phyloP scores from a whole-genome alignment of 2,888 invertebrate species.

The Hyles lineata region DNA sequence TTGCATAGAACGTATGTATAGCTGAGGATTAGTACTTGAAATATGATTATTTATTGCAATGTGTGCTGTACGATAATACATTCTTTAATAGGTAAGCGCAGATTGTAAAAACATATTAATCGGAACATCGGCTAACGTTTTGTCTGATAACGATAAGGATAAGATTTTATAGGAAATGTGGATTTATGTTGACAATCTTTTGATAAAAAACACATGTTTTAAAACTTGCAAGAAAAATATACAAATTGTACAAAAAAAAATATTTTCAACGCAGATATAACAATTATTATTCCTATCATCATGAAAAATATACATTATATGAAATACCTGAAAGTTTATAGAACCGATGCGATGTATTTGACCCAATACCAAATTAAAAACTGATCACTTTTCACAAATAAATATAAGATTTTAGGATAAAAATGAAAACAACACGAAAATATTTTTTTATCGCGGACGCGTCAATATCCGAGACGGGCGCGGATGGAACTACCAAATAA shows the following conservation, averaged over 20 bases:
- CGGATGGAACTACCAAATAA: constrained; percentile 71
- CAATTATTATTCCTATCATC: background rate
- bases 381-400: constrained; percentile 41
- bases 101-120: background rate
- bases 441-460: constrained; percentile 51
- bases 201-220: constrained; percentile 3
- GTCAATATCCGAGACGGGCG: constrained; percentile 64
- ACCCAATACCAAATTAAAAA: constrained; percentile 16
- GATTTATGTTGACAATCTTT: background rate
- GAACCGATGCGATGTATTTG: constrained; percentile 49
- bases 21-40: background rate
- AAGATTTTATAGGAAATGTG: background rate
- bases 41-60: constrained; percentile 3
- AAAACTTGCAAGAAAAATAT: background rate
- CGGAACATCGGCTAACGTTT: background rate
- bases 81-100: background rate
- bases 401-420: constrained; percentile 34
- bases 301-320: constrained; percentile 1
- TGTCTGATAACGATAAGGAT: constrained; percentile 12
- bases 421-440: constrained; percentile 41
- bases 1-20: background rate
- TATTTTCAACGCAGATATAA: background rate
- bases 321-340: constrained; percentile 57
- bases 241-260: background rate
- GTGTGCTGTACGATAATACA: background rate